phyloP scores from a whole-genome alignment of 2,888 invertebrate species.

The Ctena decussata region DNA sequence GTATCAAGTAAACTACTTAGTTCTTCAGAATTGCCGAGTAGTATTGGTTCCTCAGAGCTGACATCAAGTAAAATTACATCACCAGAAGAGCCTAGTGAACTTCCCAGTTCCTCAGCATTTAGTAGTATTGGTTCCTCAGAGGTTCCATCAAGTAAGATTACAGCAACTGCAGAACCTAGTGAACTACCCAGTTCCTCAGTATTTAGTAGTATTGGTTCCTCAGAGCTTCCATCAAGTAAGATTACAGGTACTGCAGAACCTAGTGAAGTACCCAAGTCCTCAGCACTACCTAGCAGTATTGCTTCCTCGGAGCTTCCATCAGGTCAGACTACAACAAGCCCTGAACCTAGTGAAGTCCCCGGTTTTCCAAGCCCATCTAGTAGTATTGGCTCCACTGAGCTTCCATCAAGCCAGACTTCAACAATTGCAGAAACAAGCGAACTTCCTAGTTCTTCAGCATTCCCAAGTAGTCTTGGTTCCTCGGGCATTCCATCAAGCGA shows the following conservation, averaged over 20 bases:
- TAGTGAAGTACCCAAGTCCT: neutral
- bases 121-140: neutral
- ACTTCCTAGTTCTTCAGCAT: neutral
- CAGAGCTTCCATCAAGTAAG: neutral
- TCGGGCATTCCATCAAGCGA: neutral
- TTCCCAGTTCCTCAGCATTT: too few relatives aligned
- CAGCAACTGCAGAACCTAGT: neutral
- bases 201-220: neutral
- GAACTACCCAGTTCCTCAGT: neutral
- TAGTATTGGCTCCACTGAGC: neutral
- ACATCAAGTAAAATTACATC: neutral
- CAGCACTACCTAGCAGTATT: neutral
- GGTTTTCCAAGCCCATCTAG: neutral
- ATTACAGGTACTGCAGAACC: neutral
- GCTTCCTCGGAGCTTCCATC: neutral
- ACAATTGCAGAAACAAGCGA: neutral
- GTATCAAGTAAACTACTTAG: neutral
- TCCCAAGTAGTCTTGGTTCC: neutral
- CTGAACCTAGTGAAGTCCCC: neutral
- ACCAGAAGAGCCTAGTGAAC: too few relatives aligned
- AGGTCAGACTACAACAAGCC: neutral
- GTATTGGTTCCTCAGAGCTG: neutral
- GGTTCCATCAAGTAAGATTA: neutral
- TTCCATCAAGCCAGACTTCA: neutral
- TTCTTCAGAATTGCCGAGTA: too few relatives aligned